Percentiles rank a stretch among this genome's conserved stretches.
Conservation (phyloP, 2,797 vertebrate genomes). For the Oryzias sinensis region DNA sequence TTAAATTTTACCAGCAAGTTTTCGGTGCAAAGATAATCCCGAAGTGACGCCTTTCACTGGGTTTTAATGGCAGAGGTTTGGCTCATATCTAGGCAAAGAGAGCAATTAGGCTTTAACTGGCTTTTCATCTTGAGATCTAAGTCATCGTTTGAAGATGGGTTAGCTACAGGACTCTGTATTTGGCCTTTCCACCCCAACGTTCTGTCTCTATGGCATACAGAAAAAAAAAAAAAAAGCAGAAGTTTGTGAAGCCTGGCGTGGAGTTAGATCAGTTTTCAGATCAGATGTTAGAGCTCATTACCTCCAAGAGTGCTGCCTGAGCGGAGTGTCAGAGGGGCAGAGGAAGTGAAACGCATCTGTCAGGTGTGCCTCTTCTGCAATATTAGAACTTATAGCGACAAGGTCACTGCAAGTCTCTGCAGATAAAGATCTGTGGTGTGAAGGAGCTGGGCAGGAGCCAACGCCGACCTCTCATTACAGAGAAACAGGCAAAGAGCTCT, state of each 20-base stretch:
- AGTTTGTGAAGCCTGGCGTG: conserved; percentile 36
- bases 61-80: conserved; percentile 30
- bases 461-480: conserved; percentile 27
- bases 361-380: conserved; percentile 56
- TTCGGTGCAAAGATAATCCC: conserved; percentile 7
- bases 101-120: conserved; percentile 64
- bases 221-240: conserved; percentile 5
- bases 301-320: conserved; percentile 53
- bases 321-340: conserved; percentile 45
- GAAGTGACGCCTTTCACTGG: conserved; percentile 8
- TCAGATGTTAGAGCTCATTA: conserved; percentile 66
- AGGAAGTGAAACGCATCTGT: conserved; percentile 59
- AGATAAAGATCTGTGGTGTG: conserved; percentile 36
- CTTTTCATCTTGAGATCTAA: conserved; percentile 54
- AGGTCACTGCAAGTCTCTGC: conserved; percentile 52
- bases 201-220: conserved; percentile 46
- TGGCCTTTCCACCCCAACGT: conserved; percentile 64
- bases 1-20: not conserved
- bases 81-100: conserved; percentile 39
- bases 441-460: conserved; percentile 42
- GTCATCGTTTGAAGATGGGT: conserved; percentile 53
- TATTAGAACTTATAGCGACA: conserved; percentile 54
- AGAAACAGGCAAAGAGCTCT: conserved; percentile 20
- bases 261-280: conserved; percentile 44
- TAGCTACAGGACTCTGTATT: conserved; percentile 55